phyloP scores from a whole-genome alignment of 1,140 invertebrate genomes.

The Phymorhynchus buccinoides region DNA sequence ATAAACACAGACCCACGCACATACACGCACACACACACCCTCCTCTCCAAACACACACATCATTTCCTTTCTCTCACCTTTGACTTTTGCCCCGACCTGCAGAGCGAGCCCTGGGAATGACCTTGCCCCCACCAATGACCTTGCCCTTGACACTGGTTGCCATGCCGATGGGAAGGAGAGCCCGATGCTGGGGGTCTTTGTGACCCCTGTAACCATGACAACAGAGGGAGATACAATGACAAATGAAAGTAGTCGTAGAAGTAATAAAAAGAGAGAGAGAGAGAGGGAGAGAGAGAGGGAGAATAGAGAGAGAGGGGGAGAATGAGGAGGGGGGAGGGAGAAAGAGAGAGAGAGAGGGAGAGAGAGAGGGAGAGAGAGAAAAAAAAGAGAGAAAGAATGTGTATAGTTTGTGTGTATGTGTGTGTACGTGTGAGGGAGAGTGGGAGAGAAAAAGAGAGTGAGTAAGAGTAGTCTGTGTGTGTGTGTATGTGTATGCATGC shows the following conservation, averaged over 20 bases:
- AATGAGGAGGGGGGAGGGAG: no score
- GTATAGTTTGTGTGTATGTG: no score
- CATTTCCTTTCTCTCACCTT: background rate
- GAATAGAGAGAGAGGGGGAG: no score
- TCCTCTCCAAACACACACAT: background rate
- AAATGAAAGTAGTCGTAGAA: no score
- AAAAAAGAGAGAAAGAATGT: no score
- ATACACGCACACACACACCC: background rate
- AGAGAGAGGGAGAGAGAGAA: background rate
- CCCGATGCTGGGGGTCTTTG: background rate
- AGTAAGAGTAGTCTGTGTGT: no score
- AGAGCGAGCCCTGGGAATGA: background rate
- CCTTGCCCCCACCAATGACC: background rate
- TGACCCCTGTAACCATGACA: background rate
- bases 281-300: background rate
- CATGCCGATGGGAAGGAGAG: background rate
- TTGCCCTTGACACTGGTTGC: background rate
- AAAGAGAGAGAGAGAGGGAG: background rate
- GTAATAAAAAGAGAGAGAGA: background rate
- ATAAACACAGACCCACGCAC: background rate
- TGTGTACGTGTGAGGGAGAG: no score
- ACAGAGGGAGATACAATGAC: no score
- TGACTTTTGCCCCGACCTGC: conserved; percentile 3
- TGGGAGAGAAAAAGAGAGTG: no score
- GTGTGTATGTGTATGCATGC: no score